Conservation (phyloP, 2,888 invertebrate genomes). For the Abrostola triplasia region DNA sequence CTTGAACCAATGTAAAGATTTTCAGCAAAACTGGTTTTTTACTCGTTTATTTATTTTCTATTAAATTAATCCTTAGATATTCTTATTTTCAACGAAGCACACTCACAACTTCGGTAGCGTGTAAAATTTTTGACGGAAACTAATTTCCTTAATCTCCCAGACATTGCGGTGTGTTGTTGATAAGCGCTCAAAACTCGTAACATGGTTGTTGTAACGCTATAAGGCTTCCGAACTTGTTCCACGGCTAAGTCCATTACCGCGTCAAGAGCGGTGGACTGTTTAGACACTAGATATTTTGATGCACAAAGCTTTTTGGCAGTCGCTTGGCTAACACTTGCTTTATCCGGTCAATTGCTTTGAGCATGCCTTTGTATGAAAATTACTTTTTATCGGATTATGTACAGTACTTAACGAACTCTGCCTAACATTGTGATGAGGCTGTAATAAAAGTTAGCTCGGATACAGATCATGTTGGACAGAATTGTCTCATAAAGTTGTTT, state of each 20-base stretch:
- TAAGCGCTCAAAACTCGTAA: slow-evolving; percentile 61
- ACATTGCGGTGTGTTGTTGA: slow-evolving; percentile 54
- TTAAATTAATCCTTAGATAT: too few species aligned
- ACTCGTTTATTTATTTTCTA: too few species aligned
- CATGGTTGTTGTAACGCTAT: slow-evolving; percentile 64
- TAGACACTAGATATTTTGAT: slow-evolving; percentile 75
- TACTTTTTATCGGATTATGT: slow-evolving; percentile 66
- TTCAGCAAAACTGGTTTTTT: too few species aligned
- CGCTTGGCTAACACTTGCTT: slow-evolving; percentile 61
- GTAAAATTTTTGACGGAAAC: slow-evolving; percentile 36
- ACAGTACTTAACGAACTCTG: slow-evolving; percentile 45
- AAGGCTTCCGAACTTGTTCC: slow-evolving; percentile 69
- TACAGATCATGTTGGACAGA: too few species aligned
- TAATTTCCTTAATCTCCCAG: slow-evolving; percentile 55
- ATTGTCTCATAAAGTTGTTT: too few species aligned
- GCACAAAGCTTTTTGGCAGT: slow-evolving; percentile 63
- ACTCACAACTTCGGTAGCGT: slow-evolving; percentile 4
- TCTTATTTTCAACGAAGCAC: slow-evolving; percentile 7
- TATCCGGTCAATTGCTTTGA: slow-evolving; percentile 74
- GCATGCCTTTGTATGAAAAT: slow-evolving; percentile 66
- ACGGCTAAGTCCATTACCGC: slow-evolving; percentile 78
- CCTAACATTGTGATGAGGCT: slow-evolving; percentile 33
- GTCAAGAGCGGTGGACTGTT: slow-evolving; percentile 69
- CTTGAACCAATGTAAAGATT: slow-evolving; percentile 9
- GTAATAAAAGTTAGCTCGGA: too few species aligned